Base-by-base conservation (phyloP, 2,113 vertebrate genomes). In the Rhinopomastus cyanomelas region DNA sequence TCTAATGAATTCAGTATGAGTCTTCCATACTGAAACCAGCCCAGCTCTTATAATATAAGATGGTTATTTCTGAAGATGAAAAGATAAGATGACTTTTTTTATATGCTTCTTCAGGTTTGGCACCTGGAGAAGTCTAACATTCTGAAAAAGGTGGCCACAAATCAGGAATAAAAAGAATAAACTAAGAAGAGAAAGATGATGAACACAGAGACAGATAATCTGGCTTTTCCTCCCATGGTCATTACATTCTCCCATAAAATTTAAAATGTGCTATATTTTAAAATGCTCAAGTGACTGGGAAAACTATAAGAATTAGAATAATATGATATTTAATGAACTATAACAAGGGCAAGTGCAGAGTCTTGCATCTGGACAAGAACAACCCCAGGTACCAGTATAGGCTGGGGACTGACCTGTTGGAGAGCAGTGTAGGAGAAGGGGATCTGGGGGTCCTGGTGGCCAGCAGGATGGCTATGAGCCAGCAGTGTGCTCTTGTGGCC, bases 221-320 rank as follows among this genome's bases (percentile, higher is more conserved):
- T 53, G 11, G 3, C 2, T 48, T 85, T 32, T 78, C 3, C 16
- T n/a, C 56, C 25, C 18, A 11, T 3, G 14, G 11, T 19, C 23
- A 8, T 60, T 29, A 48, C 46, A 27, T 65, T 69, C 13, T 29
- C 21, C 27, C 13, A 18, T 16, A 57, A 52, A 89, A 49, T 52
- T 46, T 57, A 61, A 39, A 8, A 2, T 0, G 8, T 5, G n/a
- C 10, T 3, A 3, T 14, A 19, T 29, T 19, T 14, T 18, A 44
- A 60, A 67, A 64, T 16, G 4, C 9, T 64, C 64, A 21, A 76
- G 27, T 6, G 8, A 23, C 27, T 29, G 44, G 21, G 22, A n/a
- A n/a, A n/a, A n/a, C n/a, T n/a, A n/a, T 12, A 69, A 56, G 67
- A 5, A 17, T 22, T 36, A 13, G 1, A 39, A 22, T 4, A 52